These are phyloP conservation scores for Antrozous pallidus DNA, from an alignment of 2,797 vertebrate genomes.

Conservation along the genomic window DNA sequence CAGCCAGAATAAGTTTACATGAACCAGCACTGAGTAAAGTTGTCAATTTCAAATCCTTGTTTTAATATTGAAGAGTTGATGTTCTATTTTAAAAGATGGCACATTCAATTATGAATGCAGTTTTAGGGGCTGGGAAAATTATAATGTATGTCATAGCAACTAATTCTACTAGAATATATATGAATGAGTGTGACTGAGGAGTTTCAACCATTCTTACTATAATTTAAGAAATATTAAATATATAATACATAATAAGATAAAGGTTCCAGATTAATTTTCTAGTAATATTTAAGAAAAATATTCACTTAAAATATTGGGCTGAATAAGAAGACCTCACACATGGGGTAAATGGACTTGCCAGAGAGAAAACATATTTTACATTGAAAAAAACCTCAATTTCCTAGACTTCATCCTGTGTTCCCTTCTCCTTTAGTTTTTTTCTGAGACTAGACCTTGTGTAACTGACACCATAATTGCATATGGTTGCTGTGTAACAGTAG, in stretches of 20 bases:
- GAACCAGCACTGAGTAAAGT: not conserved
- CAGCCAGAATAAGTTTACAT: not conserved
- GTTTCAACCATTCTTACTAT: not conserved
- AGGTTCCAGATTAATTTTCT: conserved; percentile 5
- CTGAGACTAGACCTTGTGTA: not conserved
- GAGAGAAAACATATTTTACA: conserved; percentile 23
- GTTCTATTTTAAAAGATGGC: conserved; percentile 4
- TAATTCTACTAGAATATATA: not conserved
- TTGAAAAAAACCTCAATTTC: conserved; percentile 34
- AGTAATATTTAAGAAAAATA: conserved; percentile 32
- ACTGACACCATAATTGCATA: too few relatives aligned
- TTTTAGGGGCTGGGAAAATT: conserved; percentile 9
- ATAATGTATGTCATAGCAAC: not conserved
- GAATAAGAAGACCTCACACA: conserved; percentile 21
- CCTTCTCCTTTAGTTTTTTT: not conserved
- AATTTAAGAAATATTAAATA: conserved; percentile 50
- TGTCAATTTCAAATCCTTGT: not conserved
- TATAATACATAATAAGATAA: conserved; percentile 9
- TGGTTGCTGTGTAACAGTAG: not conserved
- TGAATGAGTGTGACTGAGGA: not conserved
- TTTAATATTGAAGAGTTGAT: not conserved
- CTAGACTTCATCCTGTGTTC: not conserved
- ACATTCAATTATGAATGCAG: not conserved
- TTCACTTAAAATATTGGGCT: not conserved
- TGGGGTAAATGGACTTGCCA: not conserved